Percentiles rank a stretch among this genome's conserved stretches.
Conservation (phyloP, 2,888 invertebrate genomes). For the Invenusta paracnida region DNA sequence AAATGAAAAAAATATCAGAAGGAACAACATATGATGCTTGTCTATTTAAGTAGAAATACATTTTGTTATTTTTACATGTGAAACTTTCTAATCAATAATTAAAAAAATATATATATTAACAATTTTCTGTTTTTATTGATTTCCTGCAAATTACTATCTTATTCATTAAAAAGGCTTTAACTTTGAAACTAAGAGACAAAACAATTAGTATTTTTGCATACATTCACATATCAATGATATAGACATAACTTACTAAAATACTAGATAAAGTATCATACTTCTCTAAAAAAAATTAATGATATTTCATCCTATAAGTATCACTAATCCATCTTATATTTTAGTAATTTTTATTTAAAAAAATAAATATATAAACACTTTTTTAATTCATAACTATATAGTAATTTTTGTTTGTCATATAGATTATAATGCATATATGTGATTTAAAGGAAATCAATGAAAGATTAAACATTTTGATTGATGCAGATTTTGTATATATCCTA, state of each 20-base stretch:
- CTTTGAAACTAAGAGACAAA: background rate
- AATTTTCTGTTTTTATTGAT: background rate
- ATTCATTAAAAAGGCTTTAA: background rate
- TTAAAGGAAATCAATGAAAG: background rate
- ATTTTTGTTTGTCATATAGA: background rate
- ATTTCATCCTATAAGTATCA: background rate
- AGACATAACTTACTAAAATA: background rate
- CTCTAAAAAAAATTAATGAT: background rate
- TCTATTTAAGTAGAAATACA: background rate
- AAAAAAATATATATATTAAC: too few relatives aligned
- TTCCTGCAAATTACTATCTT: background rate
- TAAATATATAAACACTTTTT: background rate
- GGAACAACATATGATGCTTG: background rate
- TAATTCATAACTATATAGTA: background rate
- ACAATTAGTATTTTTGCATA: background rate
- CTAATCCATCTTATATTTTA: background rate
- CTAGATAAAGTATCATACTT: background rate
- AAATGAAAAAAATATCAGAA: background rate
- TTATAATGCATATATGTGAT: too few relatives aligned
- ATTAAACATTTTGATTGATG: background rate
- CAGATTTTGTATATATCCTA: background rate
- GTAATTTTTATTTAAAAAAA: background rate
- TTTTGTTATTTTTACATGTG: too few relatives aligned
- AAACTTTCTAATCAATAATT: background rate
- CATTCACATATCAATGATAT: background rate